Conservation (phyloP, 2,797 vertebrate species). For the Chelon labrosus region DNA sequence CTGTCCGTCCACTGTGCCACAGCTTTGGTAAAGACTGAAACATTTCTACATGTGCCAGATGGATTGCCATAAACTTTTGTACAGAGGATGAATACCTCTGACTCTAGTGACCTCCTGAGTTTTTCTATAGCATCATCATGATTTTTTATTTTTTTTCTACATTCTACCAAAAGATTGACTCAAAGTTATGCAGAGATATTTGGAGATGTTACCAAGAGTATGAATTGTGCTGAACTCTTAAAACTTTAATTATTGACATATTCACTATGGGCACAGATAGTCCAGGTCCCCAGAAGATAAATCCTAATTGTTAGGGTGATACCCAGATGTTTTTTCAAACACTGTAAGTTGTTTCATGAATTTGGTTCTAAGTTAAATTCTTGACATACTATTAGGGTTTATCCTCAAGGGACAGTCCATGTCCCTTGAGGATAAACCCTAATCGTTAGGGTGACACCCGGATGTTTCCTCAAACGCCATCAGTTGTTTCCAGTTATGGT, state of each 20-base stretch:
- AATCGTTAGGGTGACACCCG: no score
- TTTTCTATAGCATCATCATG: neutral
- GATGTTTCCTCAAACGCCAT: neutral
- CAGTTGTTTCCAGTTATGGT: neutral
- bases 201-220: neutral
- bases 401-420: no score
- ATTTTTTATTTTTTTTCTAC: no score
- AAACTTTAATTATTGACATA: no score
- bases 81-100: neutral
- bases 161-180: no score
- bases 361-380: neutral
- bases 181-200: no score
- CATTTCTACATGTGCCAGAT: neutral
- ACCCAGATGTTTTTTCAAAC: no score
- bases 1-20: neutral
- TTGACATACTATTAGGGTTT: no score
- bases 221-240: neutral
- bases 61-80: neutral
- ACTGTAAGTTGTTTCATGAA: neutral
- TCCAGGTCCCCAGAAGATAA: no score
- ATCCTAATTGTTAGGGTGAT: no score
- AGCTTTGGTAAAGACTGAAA: slow-evolving; percentile 1
- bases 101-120: neutral
- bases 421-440: no score
- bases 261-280: no score